phyloP scores from a whole-genome alignment of 2,797 vertebrate species.

The Carduelis carduelis region DNA sequence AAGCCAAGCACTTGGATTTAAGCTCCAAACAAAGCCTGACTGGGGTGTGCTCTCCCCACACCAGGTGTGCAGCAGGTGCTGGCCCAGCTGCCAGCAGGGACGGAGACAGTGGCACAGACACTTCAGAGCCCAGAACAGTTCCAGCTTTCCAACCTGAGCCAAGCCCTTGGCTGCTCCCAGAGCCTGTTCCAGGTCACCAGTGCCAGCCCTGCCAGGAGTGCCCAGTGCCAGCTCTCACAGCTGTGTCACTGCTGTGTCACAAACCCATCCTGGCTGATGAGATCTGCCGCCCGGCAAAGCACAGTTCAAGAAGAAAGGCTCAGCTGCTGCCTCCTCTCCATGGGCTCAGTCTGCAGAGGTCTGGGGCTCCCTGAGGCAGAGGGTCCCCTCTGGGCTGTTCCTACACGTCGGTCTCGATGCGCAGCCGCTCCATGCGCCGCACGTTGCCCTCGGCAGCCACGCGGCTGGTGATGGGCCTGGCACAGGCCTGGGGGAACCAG shows the following conservation, averaged over 20 bases:
- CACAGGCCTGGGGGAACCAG: constrained; percentile 89
- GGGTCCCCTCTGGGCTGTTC: fast-evolving
- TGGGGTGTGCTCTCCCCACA: background rate
- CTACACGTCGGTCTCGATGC: constrained; percentile 91
- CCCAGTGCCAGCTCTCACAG: fast-evolving
- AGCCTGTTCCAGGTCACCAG: background rate
- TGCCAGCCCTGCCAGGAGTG: fast-evolving
- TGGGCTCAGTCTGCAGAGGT: background rate
- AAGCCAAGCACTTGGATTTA: background rate
- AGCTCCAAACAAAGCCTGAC: no score
- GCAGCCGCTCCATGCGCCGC: constrained; percentile 89
- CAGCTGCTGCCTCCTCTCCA: fast-evolving
- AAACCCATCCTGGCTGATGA: fast-evolving
- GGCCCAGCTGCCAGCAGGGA: background rate
- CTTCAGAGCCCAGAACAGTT: background rate
- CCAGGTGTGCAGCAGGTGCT: background rate
- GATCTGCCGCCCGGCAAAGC: fast-evolving
- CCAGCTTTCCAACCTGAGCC: background rate
- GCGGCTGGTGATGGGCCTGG: constrained; percentile 85
- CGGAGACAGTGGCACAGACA: fast-evolving
- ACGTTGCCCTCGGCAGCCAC: constrained; percentile 83
- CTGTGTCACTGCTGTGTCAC: fast-evolving
- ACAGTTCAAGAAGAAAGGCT: background rate
- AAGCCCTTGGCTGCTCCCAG: fast-evolving
- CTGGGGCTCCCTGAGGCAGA: background rate